Conservation (phyloP, 2,113 vertebrate species). For the Phalacrocorax brasilianus region DNA sequence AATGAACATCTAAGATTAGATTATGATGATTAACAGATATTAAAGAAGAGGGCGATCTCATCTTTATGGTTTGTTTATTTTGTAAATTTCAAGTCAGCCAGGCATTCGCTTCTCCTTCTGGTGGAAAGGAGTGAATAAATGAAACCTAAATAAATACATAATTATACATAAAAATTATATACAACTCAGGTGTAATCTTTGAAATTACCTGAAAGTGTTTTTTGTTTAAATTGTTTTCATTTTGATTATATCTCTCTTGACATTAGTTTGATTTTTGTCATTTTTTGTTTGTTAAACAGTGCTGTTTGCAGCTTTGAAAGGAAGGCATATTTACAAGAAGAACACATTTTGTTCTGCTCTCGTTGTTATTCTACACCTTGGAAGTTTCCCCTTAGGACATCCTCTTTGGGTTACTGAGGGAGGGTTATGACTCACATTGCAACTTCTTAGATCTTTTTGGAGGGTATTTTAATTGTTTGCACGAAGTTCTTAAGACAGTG, state of each 20-base stretch:
- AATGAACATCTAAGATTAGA: not conserved
- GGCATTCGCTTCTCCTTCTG: not conserved
- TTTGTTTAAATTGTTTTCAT: not conserved
- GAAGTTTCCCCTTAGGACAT: not conserved
- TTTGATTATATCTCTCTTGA: not conserved
- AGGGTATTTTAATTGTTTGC: not conserved
- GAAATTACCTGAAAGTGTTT: not conserved
- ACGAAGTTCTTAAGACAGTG: not conserved
- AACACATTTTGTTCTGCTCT: not conserved
- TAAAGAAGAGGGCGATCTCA: not conserved
- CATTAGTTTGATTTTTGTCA: constrained; percentile 22
- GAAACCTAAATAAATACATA: not conserved
- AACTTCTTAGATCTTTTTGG: not conserved
- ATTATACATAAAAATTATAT: not conserved
- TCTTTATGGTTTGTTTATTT: not conserved
- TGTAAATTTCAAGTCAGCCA: not conserved
- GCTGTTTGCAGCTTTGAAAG: not conserved
- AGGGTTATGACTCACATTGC: not conserved
- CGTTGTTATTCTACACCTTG: not conserved
- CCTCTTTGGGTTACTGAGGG: not conserved
- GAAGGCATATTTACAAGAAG: not conserved
- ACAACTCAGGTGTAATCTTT: not conserved
- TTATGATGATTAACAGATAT: not conserved
- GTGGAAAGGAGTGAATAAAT: not conserved
- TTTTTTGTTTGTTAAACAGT: not conserved